Evolutionary conservation across 2,888 invertebrate species (phyloP).

Genomic region (Podotricha telesiphe): DNA sequence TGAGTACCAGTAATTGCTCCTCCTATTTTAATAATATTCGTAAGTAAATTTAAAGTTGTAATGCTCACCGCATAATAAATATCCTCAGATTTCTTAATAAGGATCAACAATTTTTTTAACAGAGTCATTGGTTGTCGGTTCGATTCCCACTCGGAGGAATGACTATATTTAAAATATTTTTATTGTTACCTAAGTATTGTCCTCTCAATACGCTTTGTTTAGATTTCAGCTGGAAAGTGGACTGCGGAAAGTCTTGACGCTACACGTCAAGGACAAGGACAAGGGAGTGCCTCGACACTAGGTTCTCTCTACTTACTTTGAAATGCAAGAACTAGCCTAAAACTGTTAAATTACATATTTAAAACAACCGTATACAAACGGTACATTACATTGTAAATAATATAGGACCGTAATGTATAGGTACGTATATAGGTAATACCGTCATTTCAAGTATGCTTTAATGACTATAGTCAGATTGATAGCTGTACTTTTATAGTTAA

Average conservation of each 20-base stretch:
- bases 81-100: not conserved
- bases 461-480: constrained; percentile 2
- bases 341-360: not conserved
- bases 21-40: constrained; percentile 52
- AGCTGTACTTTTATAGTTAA: not conserved
- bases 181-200: too few species aligned
- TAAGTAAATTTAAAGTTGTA: constrained; percentile 38
- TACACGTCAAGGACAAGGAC: too few species aligned
- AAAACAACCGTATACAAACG: not conserved
- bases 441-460: not conserved
- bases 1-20: constrained; percentile 73
- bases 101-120: not conserved
- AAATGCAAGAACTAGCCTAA: too few species aligned
- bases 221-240: too few species aligned
- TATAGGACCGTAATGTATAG: not conserved
- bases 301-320: too few species aligned
- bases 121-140: too few species aligned
- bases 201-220: too few species aligned
- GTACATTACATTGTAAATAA: not conserved
- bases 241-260: too few species aligned
- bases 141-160: too few species aligned
- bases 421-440: not conserved
- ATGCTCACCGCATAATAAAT: not conserved
- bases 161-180: too few species aligned
- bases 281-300: too few species aligned